These are phyloP conservation scores for Bombus cullumanus DNA, from an alignment of 1,140 invertebrate genomes.

Conservation along the genomic window DNA sequence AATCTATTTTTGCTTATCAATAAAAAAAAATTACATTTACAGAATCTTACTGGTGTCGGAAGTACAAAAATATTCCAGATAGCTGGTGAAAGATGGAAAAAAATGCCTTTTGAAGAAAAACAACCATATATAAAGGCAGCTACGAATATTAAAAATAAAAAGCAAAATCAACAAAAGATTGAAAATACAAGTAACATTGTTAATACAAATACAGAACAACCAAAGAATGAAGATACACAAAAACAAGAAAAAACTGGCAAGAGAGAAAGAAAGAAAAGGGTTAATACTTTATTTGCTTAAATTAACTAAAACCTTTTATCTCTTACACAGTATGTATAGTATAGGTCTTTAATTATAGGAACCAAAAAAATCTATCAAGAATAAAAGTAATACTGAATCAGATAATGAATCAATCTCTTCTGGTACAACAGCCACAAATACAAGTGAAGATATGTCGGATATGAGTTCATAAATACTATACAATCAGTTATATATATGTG, in stretches of 20 bases:
- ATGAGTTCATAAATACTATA: conserved; percentile 23
- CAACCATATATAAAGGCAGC: conserved; percentile 72
- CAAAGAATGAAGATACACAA: conserved; percentile 18
- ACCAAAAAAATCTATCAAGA: conserved; percentile 1
- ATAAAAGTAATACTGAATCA: conserved; percentile 16
- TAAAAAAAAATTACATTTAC: background rate
- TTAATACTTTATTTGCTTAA: background rate
- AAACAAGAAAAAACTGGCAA: conserved; percentile 51
- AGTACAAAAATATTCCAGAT: conserved; percentile 64
- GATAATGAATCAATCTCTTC: conserved; percentile 32
- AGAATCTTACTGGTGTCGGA: conserved; percentile 44
- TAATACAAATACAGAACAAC: background rate
- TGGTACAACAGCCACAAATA: conserved; percentile 19
- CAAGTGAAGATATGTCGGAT: conserved; percentile 54
- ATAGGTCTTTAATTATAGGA: background rate
- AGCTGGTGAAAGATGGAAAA: conserved; percentile 71
- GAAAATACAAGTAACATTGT: conserved; percentile 21
- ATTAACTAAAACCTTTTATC: background rate
- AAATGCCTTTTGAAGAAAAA: conserved; percentile 70
- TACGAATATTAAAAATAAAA: conserved; percentile 54
- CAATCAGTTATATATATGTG: background rate
- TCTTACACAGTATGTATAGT: background rate
- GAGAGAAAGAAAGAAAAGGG: conserved; percentile 36
- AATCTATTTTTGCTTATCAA: no score
- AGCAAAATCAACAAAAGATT: conserved; percentile 42